Base-by-base conservation (phyloP, 2,113 vertebrate genomes). In the Girardinichthys multiradiatus region DNA sequence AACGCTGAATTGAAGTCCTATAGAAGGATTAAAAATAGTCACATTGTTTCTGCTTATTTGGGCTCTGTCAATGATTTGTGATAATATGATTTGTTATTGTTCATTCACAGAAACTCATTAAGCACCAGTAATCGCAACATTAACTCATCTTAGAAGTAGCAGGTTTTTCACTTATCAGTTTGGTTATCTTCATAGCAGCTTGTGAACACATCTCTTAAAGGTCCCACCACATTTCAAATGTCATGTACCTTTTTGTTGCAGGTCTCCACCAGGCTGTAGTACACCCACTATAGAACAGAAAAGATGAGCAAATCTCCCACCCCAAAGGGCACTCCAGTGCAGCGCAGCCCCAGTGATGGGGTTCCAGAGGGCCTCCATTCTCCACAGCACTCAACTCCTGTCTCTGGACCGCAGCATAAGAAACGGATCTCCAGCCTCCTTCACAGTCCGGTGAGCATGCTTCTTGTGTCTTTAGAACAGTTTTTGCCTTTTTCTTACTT, bases 401-500 rank as follows among this genome's bases (percentile, higher is more conserved):
- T 96, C 81, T 95, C 94, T 62, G 90, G 95, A 72, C 94, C 95
- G 80, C 95, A 95, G 76, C 96, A 96, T 82, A 98, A 97, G 92
- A 97, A 98, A 71, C 91, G 95, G 2, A 96, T 98, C 74, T 97
- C 96, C 82, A 96, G 96, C 92, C 96, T 99, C 69, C 93, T 99
- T 48, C 96, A 97, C 90, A 99, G 98, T 88, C 97, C 98, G 31
- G 94, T 95, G 76, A 92, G 92, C 76, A 13, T 7, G 0, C 37
- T 26, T 12, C 30, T 24, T 4, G 0, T 42, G 2, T 58, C 11
- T 48, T 45, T 5, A 45, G 42, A 45, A 45, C 5, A 30, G 27
- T 31, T 24, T 54, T 51, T 19, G 21, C 17, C 24, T 68, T 57
- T 68, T 35, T 35, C 28, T 63, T 31, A 21, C 2, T 4, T 61